phyloP scores from a whole-genome alignment of 1,140 invertebrate species.

The Brachionus rotundiformis region DNA sequence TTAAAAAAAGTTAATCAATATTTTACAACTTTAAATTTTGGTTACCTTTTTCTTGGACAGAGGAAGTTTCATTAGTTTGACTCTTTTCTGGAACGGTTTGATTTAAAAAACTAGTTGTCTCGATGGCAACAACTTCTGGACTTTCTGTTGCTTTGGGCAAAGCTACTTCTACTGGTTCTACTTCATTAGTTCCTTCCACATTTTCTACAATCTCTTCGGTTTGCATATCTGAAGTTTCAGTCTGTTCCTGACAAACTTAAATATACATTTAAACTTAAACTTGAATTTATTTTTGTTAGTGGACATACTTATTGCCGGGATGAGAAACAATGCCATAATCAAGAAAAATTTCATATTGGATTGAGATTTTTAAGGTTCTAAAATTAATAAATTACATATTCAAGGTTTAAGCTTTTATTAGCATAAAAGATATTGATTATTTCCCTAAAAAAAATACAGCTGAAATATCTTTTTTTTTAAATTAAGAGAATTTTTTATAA shows the following conservation, averaged over 20 bases:
- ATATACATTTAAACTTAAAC: too few species aligned
- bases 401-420: not conserved
- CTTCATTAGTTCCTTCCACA: not conserved
- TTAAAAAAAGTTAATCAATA: not conserved
- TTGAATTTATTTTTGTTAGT: too few species aligned
- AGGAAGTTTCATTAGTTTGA: not conserved
- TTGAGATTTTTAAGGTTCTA: not conserved
- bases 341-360: not conserved
- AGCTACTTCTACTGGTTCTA: not conserved
- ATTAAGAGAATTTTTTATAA: not conserved
- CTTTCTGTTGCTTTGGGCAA: not conserved
- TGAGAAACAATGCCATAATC: not conserved
- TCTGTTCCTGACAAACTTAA: not conserved
- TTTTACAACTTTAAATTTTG: not conserved
- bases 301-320: not conserved
- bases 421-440: constrained; percentile 13
- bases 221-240: not conserved
- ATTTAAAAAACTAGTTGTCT: not conserved
- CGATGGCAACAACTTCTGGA: not conserved
- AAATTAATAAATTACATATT: not conserved
- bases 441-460: not conserved
- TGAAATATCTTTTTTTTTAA: not conserved
- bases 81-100: not conserved
- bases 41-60: not conserved
- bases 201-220: not conserved